phyloP scores from a whole-genome alignment of 2,797 vertebrate genomes.

The Thamnophis elegans region DNA sequence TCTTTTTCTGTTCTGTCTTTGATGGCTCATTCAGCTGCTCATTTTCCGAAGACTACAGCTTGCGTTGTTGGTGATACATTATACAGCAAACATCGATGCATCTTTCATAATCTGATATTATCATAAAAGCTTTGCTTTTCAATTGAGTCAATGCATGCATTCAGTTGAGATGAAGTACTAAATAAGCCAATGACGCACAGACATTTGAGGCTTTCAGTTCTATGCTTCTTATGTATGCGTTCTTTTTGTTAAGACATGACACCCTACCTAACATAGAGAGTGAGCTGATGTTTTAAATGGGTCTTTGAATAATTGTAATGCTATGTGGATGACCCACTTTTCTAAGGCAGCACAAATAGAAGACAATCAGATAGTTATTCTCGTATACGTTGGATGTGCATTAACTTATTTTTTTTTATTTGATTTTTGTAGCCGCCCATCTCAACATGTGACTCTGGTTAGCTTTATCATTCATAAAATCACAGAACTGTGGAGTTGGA shows the following conservation, averaged over 20 bases:
- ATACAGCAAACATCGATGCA: not conserved
- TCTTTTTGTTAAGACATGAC: not conserved
- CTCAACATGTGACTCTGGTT: not conserved
- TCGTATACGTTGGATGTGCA: not conserved
- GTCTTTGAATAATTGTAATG: not conserved
- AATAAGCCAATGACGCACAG: not conserved
- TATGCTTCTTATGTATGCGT: not conserved
- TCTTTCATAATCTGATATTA: not conserved
- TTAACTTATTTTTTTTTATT: not conserved
- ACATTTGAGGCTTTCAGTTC: not conserved
- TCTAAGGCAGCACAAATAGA: not conserved
- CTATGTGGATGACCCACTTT: not conserved
- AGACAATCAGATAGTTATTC: not conserved
- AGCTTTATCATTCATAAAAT: not conserved
- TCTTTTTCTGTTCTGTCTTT: not conserved
- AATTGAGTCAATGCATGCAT: not conserved
- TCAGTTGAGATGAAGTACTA: not conserved
- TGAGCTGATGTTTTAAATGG: not conserved
- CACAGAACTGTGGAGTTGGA: not conserved
- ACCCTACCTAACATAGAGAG: not conserved
- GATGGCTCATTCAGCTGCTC: not conserved
- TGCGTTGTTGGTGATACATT: not conserved
- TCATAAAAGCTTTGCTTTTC: not conserved
- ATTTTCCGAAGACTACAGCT: not conserved
- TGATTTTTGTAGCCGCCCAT: not conserved